Evolutionary conservation across 2,113 vertebrate genomes (phyloP).

Genomic region (Mesitornis unicolor): DNA sequence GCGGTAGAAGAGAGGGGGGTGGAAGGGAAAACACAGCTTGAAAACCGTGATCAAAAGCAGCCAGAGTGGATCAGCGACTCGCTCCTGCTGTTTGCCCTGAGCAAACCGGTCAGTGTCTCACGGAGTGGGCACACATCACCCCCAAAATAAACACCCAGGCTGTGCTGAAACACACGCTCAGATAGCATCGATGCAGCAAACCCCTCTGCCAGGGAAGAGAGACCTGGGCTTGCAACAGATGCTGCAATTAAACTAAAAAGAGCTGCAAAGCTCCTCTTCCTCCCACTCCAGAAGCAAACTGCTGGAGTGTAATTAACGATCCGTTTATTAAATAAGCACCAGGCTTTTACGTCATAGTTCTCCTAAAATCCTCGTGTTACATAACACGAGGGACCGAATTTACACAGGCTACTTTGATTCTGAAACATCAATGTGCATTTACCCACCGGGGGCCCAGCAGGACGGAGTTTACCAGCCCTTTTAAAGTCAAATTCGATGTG

Average conservation of each 20-base stretch:
- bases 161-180: not conserved
- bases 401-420: not conserved
- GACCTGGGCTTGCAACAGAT: not conserved
- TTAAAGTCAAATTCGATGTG: not conserved
- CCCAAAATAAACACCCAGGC: not conserved
- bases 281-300: conserved; percentile 32
- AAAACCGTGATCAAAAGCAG: not conserved
- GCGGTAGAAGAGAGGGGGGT: not conserved
- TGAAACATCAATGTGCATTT: not conserved
- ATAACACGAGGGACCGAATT: conserved; percentile 10
- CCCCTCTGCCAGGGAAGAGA: not conserved
- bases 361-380: conserved; percentile 40
- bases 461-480: not conserved
- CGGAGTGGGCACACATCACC: accelerated
- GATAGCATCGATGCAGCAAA: not conserved
- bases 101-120: not conserved
- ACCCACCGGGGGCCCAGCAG: not conserved
- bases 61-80: not conserved
- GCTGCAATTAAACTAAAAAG: conserved; percentile 26
- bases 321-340: conserved; percentile 50
- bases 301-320: conserved; percentile 51
- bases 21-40: not conserved
- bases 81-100: not conserved
- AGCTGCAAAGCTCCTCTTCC: conserved; percentile 26
- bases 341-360: conserved; percentile 40